Evolutionary conservation across 2,113 vertebrate genomes (phyloP).

Genomic region (Chrysemys picta): DNA sequence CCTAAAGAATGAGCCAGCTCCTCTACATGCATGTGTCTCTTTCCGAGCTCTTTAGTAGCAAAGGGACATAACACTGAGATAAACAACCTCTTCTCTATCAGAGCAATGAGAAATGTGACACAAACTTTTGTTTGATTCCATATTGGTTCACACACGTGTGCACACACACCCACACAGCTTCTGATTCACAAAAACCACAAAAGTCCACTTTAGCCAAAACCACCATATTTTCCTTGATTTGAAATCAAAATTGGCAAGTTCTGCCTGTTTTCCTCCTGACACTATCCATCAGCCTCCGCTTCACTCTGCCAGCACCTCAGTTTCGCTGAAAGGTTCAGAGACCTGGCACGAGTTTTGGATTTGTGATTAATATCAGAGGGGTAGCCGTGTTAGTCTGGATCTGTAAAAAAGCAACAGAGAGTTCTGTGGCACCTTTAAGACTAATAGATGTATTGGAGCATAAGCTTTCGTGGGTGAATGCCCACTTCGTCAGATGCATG

Average conservation of each 20-base stretch:
- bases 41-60: neutral
- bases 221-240: slow-evolving; percentile 70
- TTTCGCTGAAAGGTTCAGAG: slow-evolving; percentile 57
- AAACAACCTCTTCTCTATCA: slow-evolving; percentile 33
- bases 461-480: too few species aligned
- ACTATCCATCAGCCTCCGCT: slow-evolving; percentile 55
- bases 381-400: too few species aligned
- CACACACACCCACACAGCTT: neutral
- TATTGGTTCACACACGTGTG: neutral
- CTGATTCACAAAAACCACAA: slow-evolving; percentile 69
- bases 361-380: slow-evolving; percentile 54
- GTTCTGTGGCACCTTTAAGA: too few species aligned
- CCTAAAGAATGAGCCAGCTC: neutral
- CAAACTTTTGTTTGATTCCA: slow-evolving; percentile 55
- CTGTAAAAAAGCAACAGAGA: too few species aligned
- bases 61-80: neutral
- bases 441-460: too few species aligned
- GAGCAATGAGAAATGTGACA: slow-evolving; percentile 50
- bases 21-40: neutral
- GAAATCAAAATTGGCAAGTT: slow-evolving; percentile 72
- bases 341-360: slow-evolving; percentile 61
- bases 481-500: too few species aligned
- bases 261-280: slow-evolving; percentile 65
- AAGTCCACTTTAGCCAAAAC: slow-evolving; percentile 64
- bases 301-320: slow-evolving; percentile 55